Percentiles rank a stretch among this genome's conserved stretches.
Evolutionary conservation across 2,888 invertebrate genomes (phyloP).

Genomic region (Lithophane semibrunnea): DNA sequence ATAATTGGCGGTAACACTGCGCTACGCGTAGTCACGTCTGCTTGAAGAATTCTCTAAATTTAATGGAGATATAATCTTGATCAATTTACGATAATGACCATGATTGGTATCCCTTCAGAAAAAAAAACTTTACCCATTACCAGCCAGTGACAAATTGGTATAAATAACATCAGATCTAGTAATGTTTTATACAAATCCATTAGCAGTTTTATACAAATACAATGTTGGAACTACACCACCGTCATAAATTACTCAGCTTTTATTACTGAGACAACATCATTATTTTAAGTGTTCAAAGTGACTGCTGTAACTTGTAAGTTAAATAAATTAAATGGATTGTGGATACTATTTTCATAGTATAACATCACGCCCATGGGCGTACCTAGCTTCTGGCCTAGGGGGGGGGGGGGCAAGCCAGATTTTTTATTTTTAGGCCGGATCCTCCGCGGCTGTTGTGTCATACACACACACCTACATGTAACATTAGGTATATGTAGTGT

Average conservation of each 20-base stretch:
- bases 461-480: too few relatives aligned
- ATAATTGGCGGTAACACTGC: neutral
- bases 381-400: too few relatives aligned
- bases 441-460: too few relatives aligned
- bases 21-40: neutral
- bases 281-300: constrained; percentile 21
- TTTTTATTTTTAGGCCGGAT: too few relatives aligned
- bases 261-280: constrained; percentile 34
- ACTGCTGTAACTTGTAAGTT: neutral
- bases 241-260: constrained; percentile 19
- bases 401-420: too few relatives aligned
- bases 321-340: neutral
- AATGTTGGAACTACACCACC: constrained; percentile 11
- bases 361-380: too few relatives aligned
- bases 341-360: neutral
- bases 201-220: too few relatives aligned
- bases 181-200: constrained; percentile 20
- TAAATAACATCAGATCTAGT: neutral
- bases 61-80: neutral
- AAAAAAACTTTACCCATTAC: neutral
- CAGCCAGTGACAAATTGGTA: too few relatives aligned
- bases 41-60: neutral
- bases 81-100: neutral
- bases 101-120: neutral
- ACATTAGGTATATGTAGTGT: too few relatives aligned